Base-by-base conservation (phyloP, 2,797 vertebrate species). In the Discoglossus pictus region DNA sequence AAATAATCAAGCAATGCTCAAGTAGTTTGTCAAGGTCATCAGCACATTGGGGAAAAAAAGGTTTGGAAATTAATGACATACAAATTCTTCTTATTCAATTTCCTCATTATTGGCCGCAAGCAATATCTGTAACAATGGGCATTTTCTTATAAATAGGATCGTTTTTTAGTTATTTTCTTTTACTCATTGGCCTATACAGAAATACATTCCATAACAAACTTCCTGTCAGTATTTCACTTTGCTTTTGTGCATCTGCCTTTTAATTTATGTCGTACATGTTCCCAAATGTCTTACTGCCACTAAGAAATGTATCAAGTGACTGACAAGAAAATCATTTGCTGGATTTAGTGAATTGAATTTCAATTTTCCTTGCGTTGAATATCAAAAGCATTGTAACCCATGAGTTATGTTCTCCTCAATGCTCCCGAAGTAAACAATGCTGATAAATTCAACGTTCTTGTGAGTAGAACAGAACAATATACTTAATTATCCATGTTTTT, bases 401-500 rank as follows among this genome's bases (percentile, higher is more conserved):
- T 58, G 48, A 59, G 51, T 71, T 56, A 71, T 51, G 61, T 43
- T 58, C 50, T 70, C 52, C 20, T 64, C 36, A 27, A 17, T 58
- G 36, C 17, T 10, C 24, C 61, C 35, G 36, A 13, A 47, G 20
- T 56, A 64, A 71, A 71, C 53, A 71, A 71, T 42, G 18, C 68
- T 63, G 52, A 64, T 63, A 50, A 63, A 70, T 56, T 50, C 34
- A 58, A 52, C 52, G 35, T 63, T 55, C 38, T 65, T 60, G 47
- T 48, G 61, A 67, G 52, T 50, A 56, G 56, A 47, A 71, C 48
- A 44, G 76, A 61, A 51, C 25, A 73, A 77, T 42, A 61, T 27
- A 69, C 53, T 79, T 70, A 56, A 46, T 50, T 71, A 68, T 76
- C 61, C 67, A 60, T 13, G 40, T 78, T 76, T 80, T 69, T 82